These are phyloP conservation scores for Pomatostomus ruficeps DNA, from an alignment of 2,113 vertebrate species.

Conservation along the genomic window DNA sequence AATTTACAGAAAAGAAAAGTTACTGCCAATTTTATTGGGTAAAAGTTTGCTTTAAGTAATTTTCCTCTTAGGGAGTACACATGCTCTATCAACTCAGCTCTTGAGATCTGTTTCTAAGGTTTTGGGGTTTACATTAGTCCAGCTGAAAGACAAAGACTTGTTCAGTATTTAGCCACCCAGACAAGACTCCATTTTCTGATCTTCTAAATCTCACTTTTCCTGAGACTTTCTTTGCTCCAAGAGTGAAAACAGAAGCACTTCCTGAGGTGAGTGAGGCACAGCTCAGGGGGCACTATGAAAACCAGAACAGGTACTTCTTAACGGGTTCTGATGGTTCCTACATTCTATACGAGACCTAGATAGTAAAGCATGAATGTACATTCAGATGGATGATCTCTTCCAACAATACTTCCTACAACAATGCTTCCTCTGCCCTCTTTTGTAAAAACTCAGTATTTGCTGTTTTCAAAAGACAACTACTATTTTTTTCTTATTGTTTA, in stretches of 20 bases:
- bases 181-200: neutral
- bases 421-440: neutral
- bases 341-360: fast-evolving
- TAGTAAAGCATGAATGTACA: neutral
- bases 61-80: neutral
- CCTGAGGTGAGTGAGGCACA: neutral
- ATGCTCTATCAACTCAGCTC: neutral
- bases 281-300: neutral
- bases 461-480: neutral
- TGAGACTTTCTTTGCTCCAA: neutral
- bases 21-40: neutral
- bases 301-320: neutral
- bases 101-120: neutral
- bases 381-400: neutral
- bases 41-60: neutral
- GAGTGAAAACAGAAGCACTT: neutral
- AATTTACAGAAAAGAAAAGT: neutral
- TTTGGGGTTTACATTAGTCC: neutral
- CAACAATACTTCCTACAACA: neutral
- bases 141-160: neutral
- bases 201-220: neutral
- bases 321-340: neutral
- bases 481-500: neutral
- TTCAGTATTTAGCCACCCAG: neutral
- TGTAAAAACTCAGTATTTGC: neutral